Evolutionary conservation across 37 sponge, comb jelly and placozoan species (phyloP), one percentile per base, ranked within the genome.

Genomic region (Trichoplax adhaerens): DNA sequence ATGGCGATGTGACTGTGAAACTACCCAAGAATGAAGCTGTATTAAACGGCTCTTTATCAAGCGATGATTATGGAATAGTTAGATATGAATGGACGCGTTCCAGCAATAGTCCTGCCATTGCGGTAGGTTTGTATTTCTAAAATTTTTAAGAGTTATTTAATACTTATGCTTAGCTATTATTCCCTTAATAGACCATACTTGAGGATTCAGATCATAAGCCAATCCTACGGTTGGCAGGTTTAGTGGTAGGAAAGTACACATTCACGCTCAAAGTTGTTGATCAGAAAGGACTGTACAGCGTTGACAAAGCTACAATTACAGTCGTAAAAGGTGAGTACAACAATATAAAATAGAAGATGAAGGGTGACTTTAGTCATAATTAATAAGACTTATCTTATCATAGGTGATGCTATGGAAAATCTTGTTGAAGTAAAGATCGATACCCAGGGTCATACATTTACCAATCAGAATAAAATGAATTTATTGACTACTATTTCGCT

Each of bases 221-320:
- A 56, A 53, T 80, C 46, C 76, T 93, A 3, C 78, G 78, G 58
- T 66, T 93, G 12, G 65, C 83, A 55, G 81, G 79, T 68, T 75
- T 93, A 69, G 79, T 80, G 55, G 69, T 68, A 7, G 94, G 94
- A 12, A 81, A 77, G 4, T 93, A 93, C 81, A 82, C 78, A 70
- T 88, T 88, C 78, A 77, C 80, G 0, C 83, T 91, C 46, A 74
- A 63, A 6, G 83, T 83, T 3, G 54, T 51, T 59, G 80, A 81
- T 58, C 65, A 67, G 61, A 82, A 78, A 48, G 57, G 68, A 47
- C 64, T 57, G 65, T 58, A 58, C 47, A 72, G 65, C 65, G 58
- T 56, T 77, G 77, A 73, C 70, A 59, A 52, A 0, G 66, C 75
- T 52, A 55, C 60, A 8, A 56, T 83, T 12, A 78, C 70, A 29